A percentile compares a stretch with the other conserved stretches of the same genome.
Conservation (phyloP, 1,140 invertebrate genomes). For the Sarcophaga bullata region DNA sequence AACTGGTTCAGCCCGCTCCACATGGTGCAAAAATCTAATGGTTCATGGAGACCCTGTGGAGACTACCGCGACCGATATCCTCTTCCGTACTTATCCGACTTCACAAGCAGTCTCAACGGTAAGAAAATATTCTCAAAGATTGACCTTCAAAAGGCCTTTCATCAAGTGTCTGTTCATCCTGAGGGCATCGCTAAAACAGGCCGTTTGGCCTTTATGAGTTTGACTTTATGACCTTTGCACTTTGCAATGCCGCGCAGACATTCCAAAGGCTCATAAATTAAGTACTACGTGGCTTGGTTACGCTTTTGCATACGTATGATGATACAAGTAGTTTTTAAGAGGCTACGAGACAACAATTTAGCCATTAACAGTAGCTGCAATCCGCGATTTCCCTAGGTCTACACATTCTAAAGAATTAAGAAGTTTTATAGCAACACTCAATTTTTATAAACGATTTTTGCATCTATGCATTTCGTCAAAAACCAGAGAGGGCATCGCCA, state of each 20-base stretch:
- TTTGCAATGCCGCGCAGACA: constrained; percentile 59
- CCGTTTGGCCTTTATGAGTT: constrained; percentile 53
- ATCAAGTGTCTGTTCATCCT: constrained; percentile 64
- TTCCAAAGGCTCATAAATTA: constrained; percentile 69
- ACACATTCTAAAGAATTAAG: too few species aligned
- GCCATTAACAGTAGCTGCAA: too few species aligned
- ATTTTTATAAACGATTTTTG: too few species aligned
- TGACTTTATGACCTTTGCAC: constrained; percentile 53
- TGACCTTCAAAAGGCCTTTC: constrained; percentile 64
- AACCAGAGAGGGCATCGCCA: neutral
- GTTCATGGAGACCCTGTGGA: constrained; percentile 62
- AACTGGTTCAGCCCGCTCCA: constrained; percentile 58
- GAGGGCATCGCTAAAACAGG: constrained; percentile 62
- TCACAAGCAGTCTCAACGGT: constrained; percentile 58
- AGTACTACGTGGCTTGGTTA: constrained; percentile 65
- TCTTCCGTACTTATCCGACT: constrained; percentile 59
- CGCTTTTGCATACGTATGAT: constrained; percentile 52
- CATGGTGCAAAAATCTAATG: constrained; percentile 64
- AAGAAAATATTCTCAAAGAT: constrained; percentile 65
- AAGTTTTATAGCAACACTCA: too few species aligned
- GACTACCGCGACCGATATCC: constrained; percentile 55
- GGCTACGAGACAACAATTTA: constrained; percentile 56
- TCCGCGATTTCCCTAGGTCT: too few species aligned
- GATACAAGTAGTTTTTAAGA: constrained; percentile 66
- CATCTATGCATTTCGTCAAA: constrained; percentile 34